Conservation (phyloP, 2,797 vertebrate species). For the Numenius phaeopus region DNA sequence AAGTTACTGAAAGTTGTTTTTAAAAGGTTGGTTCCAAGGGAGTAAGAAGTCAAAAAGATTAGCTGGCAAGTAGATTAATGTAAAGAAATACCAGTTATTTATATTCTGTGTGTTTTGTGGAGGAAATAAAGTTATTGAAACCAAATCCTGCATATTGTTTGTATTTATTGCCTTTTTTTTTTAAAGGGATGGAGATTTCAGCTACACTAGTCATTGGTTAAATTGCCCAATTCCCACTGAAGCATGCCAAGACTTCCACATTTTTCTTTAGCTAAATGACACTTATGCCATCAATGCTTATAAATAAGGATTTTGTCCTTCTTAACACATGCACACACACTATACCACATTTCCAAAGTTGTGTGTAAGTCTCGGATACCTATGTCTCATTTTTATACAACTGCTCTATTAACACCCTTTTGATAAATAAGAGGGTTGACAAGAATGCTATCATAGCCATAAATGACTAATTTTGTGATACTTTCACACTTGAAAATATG, state of each 20-base stretch:
- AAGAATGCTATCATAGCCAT: not conserved
- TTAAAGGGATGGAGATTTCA: not conserved
- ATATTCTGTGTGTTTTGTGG: not conserved
- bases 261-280: not conserved
- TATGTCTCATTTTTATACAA: not conserved
- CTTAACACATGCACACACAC: not conserved
- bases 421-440: not conserved
- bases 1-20: not conserved
- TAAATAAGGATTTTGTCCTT: not conserved
- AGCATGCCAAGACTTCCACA: rapidly evolving
- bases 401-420: not conserved
- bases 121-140: not conserved
- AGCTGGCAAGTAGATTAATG: not conserved
- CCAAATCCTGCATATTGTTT: not conserved
- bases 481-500: not conserved
- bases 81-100: not conserved
- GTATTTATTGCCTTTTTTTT: not conserved
- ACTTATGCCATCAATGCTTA: not conserved
- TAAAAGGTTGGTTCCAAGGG: not conserved
- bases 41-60: not conserved
- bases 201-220: not conserved
- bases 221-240: not conserved
- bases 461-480: not conserved
- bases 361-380: not conserved
- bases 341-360: not conserved